Evolutionary conservation across 2,888 invertebrate species (phyloP).

Genomic region (Troides oblongomaculatus): DNA sequence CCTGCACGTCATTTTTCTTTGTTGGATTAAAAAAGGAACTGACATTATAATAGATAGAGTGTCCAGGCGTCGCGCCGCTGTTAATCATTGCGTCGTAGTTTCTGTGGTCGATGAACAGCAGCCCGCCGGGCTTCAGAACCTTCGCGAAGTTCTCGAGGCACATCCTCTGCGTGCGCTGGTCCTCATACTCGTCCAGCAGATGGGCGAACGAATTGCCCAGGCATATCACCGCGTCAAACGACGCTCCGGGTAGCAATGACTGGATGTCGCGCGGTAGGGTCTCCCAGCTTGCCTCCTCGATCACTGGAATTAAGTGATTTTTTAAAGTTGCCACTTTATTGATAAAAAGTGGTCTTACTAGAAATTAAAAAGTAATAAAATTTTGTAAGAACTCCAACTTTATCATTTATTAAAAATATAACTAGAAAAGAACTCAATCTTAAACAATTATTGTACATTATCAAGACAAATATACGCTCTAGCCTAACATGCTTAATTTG

Average conservation of each 20-base stretch:
- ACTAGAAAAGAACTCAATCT: no score
- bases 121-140: conserved; percentile 91
- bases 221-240: conserved; percentile 94
- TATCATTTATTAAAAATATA: no score
- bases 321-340: no score
- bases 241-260: conserved; percentile 78
- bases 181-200: conserved; percentile 88
- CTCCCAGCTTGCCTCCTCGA: conserved; percentile 95
- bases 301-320: conserved; percentile 77
- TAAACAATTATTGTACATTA: no score
- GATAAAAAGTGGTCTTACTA: no score
- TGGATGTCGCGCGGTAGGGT: conserved; percentile 87
- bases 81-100: conserved; percentile 92
- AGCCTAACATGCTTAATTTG: no score
- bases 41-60: conserved; percentile 89
- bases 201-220: conserved; percentile 96
- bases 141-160: conserved; percentile 89
- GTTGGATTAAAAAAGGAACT: background rate
- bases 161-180: conserved; percentile 88
- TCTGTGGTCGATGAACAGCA: conserved; percentile 92
- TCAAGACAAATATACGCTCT: no score
- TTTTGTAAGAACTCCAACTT: no score
- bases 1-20: no score
- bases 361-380: no score
- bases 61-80: conserved; percentile 87